These are phyloP conservation scores for Terebella lapidaria DNA, from an alignment of 2,888 invertebrate species.

Conservation along the genomic window DNA sequence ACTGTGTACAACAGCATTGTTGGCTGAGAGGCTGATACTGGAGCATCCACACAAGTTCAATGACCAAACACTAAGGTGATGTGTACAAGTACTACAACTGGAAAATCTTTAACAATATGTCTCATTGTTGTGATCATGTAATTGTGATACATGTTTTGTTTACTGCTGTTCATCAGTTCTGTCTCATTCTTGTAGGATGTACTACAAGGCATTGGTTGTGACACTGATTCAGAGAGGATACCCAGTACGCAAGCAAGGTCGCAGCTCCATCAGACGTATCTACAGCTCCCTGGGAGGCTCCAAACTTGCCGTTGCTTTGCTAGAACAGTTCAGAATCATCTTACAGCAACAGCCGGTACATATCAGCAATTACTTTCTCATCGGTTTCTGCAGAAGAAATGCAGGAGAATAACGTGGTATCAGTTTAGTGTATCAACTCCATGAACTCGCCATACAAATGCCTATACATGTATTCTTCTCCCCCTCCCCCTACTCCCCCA, in stretches of 20 bases:
- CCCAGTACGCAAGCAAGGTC: constrained; percentile 63
- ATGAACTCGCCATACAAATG: too few species aligned
- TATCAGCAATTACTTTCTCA: neutral
- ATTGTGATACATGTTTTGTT: too few species aligned
- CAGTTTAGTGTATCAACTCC: too few species aligned
- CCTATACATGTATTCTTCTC: too few species aligned
- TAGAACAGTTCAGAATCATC: constrained; percentile 64
- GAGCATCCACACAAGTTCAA: constrained; percentile 67
- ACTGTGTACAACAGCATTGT: constrained; percentile 66
- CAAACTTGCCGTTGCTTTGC: constrained; percentile 62
- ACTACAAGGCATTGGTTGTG: constrained; percentile 69
- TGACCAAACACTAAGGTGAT: constrained; percentile 3
- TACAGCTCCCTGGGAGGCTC: constrained; percentile 60
- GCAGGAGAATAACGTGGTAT: too few species aligned
- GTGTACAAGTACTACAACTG: neutral
- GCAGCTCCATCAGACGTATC: constrained; percentile 62
- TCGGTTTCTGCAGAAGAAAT: too few species aligned
- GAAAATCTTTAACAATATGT: neutral
- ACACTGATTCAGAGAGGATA: constrained; percentile 65
- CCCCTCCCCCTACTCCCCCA: too few species aligned
- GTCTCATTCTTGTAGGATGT: constrained; percentile 55
- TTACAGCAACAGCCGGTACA: constrained; percentile 59
- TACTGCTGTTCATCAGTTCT: too few species aligned
- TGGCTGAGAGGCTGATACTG: constrained; percentile 69
- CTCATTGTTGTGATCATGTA: neutral